Conservation (phyloP, 2,888 invertebrate genomes). For the Mythimna vitellina region DNA sequence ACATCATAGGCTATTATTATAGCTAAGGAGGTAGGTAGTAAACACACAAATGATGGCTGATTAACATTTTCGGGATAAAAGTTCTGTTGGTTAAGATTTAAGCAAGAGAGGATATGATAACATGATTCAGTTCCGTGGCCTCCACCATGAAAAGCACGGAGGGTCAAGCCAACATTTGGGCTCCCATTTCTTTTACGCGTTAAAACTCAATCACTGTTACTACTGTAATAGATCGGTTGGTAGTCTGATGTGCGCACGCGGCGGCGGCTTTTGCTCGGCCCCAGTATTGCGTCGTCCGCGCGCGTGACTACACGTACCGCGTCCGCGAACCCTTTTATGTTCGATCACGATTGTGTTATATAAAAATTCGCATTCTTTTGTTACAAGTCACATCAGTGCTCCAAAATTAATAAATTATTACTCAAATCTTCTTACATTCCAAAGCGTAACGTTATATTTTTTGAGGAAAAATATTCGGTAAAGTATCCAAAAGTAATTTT, state of each 20-base stretch:
- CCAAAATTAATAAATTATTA: conserved; percentile 46
- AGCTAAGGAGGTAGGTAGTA: too few relatives aligned
- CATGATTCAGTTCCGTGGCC: neutral
- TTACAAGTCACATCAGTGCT: conserved; percentile 61
- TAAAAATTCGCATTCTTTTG: conserved; percentile 73
- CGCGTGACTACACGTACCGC: conserved; percentile 74
- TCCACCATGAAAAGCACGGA: conserved; percentile 17
- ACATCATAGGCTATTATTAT: too few relatives aligned
- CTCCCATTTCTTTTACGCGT: conserved; percentile 65
- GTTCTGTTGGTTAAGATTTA: too few relatives aligned
- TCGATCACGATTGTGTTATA: conserved; percentile 76
- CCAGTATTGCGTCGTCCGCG: conserved; percentile 79
- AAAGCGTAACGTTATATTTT: conserved; percentile 62
- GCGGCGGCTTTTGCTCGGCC: conserved; percentile 39
- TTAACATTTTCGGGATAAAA: too few relatives aligned
- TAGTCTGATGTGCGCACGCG: conserved; percentile 65
- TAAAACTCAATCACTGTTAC: conserved; percentile 64
- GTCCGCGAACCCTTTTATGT: conserved; percentile 56
- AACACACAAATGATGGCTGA: too few relatives aligned
- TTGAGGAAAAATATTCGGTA: conserved; percentile 71
- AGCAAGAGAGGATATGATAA: neutral
- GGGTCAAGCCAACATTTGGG: conserved; percentile 44
- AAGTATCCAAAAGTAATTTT: conserved; percentile 66
- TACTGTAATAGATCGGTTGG: conserved; percentile 68
- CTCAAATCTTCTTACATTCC: conserved; percentile 54